A percentile compares a stretch with the other conserved stretches of the same genome.
Conservation (phyloP, 2,797 vertebrate species). For the Brachyalestes nurse region DNA sequence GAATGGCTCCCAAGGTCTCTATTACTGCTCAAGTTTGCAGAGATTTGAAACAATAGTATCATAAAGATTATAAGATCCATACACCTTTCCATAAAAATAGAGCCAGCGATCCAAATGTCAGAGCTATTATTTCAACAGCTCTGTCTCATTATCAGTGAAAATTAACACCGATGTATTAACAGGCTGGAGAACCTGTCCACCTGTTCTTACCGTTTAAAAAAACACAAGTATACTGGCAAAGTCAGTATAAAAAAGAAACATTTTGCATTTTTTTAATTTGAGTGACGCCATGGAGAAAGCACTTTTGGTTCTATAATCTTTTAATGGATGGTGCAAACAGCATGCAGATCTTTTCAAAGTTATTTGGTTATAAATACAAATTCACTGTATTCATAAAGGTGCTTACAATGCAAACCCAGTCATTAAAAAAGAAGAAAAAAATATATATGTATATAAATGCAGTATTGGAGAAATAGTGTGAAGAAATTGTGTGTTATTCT, state of each 20-base stretch:
- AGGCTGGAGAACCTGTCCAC: slow-evolving; percentile 40
- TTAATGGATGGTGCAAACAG: too few species aligned
- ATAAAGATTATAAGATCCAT: slow-evolving; percentile 56
- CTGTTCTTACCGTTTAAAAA: slow-evolving; percentile 18
- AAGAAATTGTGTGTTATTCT: too few species aligned
- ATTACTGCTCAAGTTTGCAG: slow-evolving; percentile 51
- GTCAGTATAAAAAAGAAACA: too few species aligned
- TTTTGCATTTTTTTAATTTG: background rate
- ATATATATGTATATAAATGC: too few species aligned
- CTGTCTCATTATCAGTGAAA: slow-evolving; percentile 57
- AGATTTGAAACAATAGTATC: slow-evolving; percentile 57
- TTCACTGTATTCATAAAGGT: too few species aligned
- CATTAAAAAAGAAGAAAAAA: too few species aligned
- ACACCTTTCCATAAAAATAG: slow-evolving; percentile 54
- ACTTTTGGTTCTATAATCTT: too few species aligned
- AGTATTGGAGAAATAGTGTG: too few species aligned
- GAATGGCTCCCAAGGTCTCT: slow-evolving; percentile 40
- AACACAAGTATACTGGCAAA: slow-evolving; percentile 10
- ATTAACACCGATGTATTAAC: slow-evolving; percentile 52
- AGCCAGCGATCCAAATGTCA: slow-evolving; percentile 49
- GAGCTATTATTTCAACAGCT: slow-evolving; percentile 50
- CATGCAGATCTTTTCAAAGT: too few species aligned
- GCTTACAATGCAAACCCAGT: too few species aligned
- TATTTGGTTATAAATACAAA: too few species aligned
- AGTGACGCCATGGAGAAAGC: too few species aligned